Evolutionary conservation across 2,888 invertebrate species (phyloP).

Genomic region (Carabus problematicus): DNA sequence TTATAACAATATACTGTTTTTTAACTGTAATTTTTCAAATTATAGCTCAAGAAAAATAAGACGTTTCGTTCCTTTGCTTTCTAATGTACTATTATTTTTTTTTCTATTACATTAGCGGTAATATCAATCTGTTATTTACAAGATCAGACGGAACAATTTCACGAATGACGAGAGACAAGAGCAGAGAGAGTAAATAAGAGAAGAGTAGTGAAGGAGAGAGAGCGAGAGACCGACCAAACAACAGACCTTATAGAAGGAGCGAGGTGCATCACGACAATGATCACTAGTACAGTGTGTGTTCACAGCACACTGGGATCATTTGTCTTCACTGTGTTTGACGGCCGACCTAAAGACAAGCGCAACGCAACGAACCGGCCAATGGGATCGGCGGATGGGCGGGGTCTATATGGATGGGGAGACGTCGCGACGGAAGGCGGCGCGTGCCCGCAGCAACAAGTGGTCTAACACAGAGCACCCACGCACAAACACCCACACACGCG

Average conservation of each 20-base stretch:
- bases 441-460: constrained; percentile 39
- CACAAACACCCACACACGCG: background rate
- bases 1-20: no score
- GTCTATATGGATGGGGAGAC: constrained; percentile 59
- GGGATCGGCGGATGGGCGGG: constrained; percentile 60
- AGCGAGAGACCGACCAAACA: no score
- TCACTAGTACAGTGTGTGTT: background rate
- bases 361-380: constrained; percentile 54
- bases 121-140: no score
- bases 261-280: background rate
- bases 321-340: constrained; percentile 18
- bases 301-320: constrained; percentile 26
- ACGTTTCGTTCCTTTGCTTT: no score
- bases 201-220: no score
- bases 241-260: background rate
- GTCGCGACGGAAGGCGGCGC: constrained; percentile 61
- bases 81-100: no score
- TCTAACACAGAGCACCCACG: background rate
- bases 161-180: no score
- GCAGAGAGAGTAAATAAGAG: no score
- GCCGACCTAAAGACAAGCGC: constrained; percentile 28
- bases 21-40: no score
- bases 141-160: no score
- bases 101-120: no score
- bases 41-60: no score